A percentile compares a stretch with the other conserved stretches of the same genome.
These are phyloP conservation scores for Ricordea florida DNA, from an alignment of 92 coral and sea anemone species.

Conservation along the genomic window DNA sequence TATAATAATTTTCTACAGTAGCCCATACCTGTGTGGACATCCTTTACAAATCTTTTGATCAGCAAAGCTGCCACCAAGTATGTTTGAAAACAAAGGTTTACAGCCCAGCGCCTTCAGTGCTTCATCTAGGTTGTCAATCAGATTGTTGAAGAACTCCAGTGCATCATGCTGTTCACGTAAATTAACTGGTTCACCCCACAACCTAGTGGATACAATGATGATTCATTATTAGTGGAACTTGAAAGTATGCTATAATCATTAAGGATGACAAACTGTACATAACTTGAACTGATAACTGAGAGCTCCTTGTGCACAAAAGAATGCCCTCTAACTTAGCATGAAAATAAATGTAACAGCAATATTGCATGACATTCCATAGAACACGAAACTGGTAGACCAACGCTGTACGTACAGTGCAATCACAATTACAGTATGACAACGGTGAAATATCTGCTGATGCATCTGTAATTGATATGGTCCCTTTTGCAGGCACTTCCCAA, in stretches of 20 bases:
- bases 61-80: conserved; percentile 96
- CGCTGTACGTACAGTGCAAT: too few species aligned
- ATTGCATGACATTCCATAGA: too few species aligned
- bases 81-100: conserved; percentile 82
- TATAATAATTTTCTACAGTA: too few species aligned
- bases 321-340: too few species aligned
- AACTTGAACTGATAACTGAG: background rate
- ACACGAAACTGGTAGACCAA: too few species aligned
- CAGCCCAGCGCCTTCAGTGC: conserved; percentile 77
- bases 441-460: too few species aligned
- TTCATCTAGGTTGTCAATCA: conserved; percentile 95
- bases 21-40: conserved; percentile 96
- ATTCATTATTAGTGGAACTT: background rate
- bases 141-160: conserved; percentile 94
- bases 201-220: conserved; percentile 34
- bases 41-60: conserved; percentile 99
- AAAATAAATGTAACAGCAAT: too few species aligned
- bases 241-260: background rate
- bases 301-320: background rate
- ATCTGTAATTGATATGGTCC: too few species aligned
- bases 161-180: conserved; percentile 99
- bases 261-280: background rate
- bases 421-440: too few species aligned
- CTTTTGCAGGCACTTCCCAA: too few species aligned
- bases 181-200: conserved; percentile 95